Conservation (phyloP, 2,797 vertebrate species). For the Fratercula arctica region DNA sequence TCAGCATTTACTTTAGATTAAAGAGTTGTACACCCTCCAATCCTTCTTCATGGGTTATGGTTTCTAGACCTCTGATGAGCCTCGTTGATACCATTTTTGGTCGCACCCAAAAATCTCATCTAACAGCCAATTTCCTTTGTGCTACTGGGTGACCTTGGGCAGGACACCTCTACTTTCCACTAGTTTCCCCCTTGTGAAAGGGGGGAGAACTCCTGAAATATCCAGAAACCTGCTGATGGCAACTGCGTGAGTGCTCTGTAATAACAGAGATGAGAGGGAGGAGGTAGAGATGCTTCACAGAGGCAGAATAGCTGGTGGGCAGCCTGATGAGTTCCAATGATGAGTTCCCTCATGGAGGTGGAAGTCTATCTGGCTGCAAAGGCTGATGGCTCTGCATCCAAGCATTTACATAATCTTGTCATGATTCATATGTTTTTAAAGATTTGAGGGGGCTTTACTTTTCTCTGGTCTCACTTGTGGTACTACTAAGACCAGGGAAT, state of each 20-base stretch:
- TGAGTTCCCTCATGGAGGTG: neutral
- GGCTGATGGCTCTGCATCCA: neutral
- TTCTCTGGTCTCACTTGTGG: neutral
- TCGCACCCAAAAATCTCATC: neutral
- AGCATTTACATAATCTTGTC: neutral
- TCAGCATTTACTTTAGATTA: neutral
- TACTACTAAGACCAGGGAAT: neutral
- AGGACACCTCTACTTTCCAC: neutral
- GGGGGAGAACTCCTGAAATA: neutral
- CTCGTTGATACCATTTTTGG: fast-evolving
- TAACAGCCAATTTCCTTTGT: neutral
- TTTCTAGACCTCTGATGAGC: neutral
- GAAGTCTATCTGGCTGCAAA: neutral
- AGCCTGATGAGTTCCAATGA: neutral
- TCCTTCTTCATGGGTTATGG: neutral
- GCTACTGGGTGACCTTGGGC: neutral
- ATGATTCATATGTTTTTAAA: neutral
- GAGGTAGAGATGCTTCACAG: neutral
- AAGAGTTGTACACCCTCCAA: neutral
- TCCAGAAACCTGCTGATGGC: neutral
- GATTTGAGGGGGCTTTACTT: neutral
- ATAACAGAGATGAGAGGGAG: neutral
- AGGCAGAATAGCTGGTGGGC: neutral
- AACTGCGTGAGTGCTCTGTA: neutral
- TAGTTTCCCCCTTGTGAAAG: neutral